Evolutionary conservation across 2,888 invertebrate genomes (phyloP).

Genomic region (Pristionchus entomophagus): DNA sequence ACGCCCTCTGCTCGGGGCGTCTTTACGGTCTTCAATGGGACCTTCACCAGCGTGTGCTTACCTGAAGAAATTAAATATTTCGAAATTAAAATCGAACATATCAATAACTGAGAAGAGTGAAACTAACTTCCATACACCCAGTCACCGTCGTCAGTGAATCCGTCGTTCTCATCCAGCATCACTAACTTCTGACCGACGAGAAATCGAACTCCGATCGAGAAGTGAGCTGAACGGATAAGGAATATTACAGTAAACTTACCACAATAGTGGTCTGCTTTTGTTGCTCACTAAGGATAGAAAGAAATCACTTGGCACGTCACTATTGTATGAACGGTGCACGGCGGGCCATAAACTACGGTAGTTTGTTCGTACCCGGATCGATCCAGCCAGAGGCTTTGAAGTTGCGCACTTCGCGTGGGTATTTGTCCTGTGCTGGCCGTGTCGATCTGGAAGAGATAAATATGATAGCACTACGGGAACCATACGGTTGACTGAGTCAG

Average conservation of each 20-base stretch:
- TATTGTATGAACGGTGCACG: too few species aligned
- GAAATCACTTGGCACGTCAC: too few species aligned
- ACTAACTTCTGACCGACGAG: not conserved
- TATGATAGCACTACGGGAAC: not conserved
- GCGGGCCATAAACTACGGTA: too few species aligned
- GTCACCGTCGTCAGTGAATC: not conserved
- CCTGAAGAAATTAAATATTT: too few species aligned
- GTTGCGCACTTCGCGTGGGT: not conserved
- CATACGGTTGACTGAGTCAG: not conserved
- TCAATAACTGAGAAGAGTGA: not conserved
- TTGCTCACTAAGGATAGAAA: too few species aligned
- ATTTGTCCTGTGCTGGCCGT: not conserved
- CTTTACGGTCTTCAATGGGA: not conserved
- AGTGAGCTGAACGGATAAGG: not conserved
- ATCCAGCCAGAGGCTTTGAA: not conserved
- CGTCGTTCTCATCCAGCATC: not conserved
- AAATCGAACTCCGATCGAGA: not conserved
- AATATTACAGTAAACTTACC: too few species aligned
- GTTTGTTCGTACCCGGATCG: constrained; percentile 15
- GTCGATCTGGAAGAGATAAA: not conserved
- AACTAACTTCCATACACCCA: not conserved
- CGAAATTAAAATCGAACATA: too few species aligned
- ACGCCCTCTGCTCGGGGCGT: not conserved
- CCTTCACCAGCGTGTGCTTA: too few species aligned
- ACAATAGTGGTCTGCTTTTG: too few species aligned